Evolutionary conservation across 64 coral and sea anemone species (phyloP).

Genomic region (Catalaphyllia jardinei): DNA sequence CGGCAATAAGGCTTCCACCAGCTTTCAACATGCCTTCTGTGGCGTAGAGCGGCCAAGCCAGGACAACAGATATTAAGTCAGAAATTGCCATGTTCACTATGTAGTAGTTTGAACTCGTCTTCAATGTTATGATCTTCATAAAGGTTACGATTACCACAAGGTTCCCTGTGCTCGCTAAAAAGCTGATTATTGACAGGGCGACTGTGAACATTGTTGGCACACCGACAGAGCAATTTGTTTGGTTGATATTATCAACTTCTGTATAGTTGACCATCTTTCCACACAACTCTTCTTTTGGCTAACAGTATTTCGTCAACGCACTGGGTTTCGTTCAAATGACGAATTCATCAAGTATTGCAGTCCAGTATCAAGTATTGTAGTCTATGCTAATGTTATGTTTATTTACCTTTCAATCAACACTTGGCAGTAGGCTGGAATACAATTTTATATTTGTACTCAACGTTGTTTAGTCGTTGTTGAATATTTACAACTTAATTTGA

Average conservation of each 20-base stretch:
- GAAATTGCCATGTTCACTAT: conserved; percentile 12
- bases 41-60: conserved; percentile 12
- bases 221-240: background rate
- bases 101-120: conserved; percentile 3
- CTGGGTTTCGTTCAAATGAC: too few species aligned
- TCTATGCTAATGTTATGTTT: too few species aligned
- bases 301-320: too few species aligned
- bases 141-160: background rate
- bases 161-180: background rate
- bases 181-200: background rate
- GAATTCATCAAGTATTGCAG: too few species aligned
- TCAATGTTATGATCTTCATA: background rate
- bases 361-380: too few species aligned
- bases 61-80: background rate
- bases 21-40: conserved; percentile 24
- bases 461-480: too few species aligned
- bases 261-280: background rate
- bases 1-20: background rate
- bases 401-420: too few species aligned
- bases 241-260: background rate
- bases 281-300: too few species aligned
- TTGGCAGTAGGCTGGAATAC: too few species aligned
- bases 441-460: too few species aligned
- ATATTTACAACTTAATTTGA: too few species aligned
- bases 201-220: background rate